Evolutionary conservation across 2,888 invertebrate species (phyloP), one percentile per base, ranked within the genome.

Genomic region (Xestia sexstrigata): DNA sequence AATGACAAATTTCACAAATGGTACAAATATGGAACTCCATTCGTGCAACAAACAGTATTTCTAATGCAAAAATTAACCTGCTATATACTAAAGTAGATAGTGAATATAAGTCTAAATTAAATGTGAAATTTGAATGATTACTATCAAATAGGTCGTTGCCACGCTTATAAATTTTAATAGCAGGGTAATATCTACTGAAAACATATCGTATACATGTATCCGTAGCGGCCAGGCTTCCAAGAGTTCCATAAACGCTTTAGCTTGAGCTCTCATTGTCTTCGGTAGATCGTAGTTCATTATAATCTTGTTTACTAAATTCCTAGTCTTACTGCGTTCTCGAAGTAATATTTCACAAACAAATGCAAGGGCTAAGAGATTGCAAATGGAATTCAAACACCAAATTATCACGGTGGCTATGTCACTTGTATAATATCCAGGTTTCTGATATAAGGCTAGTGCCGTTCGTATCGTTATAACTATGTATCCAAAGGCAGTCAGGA

Each of bases 121-220:
- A 69, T 69, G 73, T 42, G 73, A 20, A 52, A 94, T 87, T 88
- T 96, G 95, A 83, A 95, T 92, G 39, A 94, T 91, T 26, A 95
- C 91, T 85, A 95, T 94, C 60, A 95, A 90, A 83, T 94, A 95
- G 0, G 95, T 94, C 0, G 95, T 94, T 49, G 94, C 92, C 8
- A 95, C 92, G 82, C 94, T 95, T 55, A 95, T 91, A 79, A 95
- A 95, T 73, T 94, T 95, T 11, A 95, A 87, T 84, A 95, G 91
- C 7, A 96, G 83, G 0, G 93, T 93, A 45, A 95, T 91, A 82
- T 96, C 94, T 2, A 96, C 89, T 5, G 92, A 90, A 79, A 95
- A 93, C 94, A 95, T 95, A 71, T 94, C 92, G 66, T 93, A 95
- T 6, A 93, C 87, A 55, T 83, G 90, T 13, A 94, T 88, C 0